A percentile compares a stretch with the other conserved stretches of the same genome.
Evolutionary conservation across 2,888 invertebrate species (phyloP).

Genomic region (Zelleria hepariella): DNA sequence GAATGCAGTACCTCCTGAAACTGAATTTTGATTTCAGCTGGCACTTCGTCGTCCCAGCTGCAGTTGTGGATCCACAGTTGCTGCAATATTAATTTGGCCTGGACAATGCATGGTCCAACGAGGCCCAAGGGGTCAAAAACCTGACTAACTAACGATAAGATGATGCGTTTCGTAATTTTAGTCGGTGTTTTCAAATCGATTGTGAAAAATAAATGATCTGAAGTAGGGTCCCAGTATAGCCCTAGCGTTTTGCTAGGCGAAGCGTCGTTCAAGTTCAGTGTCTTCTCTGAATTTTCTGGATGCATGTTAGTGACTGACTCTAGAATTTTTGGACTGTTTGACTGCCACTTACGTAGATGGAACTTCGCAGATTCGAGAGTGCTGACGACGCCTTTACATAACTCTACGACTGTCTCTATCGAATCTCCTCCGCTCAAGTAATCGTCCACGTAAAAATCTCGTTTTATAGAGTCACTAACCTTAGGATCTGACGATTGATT

Average conservation of each 20-base stretch:
- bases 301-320: background rate
- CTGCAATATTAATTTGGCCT: slow-evolving; percentile 6
- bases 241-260: background rate
- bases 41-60: slow-evolving; percentile 1
- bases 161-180: slow-evolving; percentile 1
- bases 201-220: background rate
- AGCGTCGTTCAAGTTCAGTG: background rate
- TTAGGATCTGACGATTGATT: background rate
- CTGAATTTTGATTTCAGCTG: background rate
- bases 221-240: background rate
- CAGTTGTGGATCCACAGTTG: slow-evolving; percentile 6
- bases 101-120: slow-evolving; percentile 5
- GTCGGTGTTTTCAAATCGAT: background rate
- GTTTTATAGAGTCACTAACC: slow-evolving; percentile 1
- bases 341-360: background rate
- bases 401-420: background rate
- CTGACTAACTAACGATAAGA: slow-evolving; percentile 4
- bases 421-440: background rate
- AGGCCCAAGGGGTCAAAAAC: slow-evolving; percentile 7
- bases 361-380: background rate
- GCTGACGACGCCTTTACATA: background rate
- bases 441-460: slow-evolving; percentile 10
- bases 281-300: background rate
- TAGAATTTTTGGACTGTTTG: background rate
- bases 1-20: background rate